Conservation (phyloP, 1,140 invertebrate species). For the Lethrus apterus region DNA sequence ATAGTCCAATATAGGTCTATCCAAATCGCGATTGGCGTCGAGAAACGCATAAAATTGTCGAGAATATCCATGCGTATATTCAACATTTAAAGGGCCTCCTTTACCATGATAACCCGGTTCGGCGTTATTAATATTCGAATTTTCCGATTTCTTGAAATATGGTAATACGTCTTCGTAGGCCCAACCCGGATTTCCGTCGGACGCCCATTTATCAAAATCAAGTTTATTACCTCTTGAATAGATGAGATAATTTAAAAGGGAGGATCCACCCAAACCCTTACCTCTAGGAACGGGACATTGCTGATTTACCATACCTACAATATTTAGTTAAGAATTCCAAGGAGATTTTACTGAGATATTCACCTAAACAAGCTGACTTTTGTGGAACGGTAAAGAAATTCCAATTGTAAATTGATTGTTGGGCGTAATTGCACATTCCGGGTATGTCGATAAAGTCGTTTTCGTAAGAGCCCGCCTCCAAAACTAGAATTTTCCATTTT, state of each 20-base stretch:
- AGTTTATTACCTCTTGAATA: conserved; percentile 83
- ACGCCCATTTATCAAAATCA: conserved; percentile 89
- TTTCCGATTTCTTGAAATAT: conserved; percentile 46
- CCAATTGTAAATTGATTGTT: conserved; percentile 79
- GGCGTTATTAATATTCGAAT: conserved; percentile 8
- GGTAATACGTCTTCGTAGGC: conserved; percentile 46
- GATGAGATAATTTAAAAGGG: conserved; percentile 90
- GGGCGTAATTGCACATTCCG: conserved; percentile 69
- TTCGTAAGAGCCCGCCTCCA: conserved; percentile 83
- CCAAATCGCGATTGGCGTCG: no score
- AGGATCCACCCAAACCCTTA: conserved; percentile 65
- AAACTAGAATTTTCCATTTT: conserved; percentile 66
- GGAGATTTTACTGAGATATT: background rate
- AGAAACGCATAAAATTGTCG: no score
- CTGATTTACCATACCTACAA: background rate
- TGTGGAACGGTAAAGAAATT: conserved; percentile 80
- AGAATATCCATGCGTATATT: conserved; percentile 20
- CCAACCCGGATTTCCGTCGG: conserved; percentile 61
- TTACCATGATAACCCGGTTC: conserved; percentile 7
- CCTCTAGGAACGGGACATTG: conserved; percentile 69
- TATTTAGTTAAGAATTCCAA: no score
- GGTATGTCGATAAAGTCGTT: conserved; percentile 78
- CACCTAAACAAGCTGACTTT: conserved; percentile 54
- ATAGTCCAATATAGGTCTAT: no score
- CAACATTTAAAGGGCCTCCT: conserved; percentile 25